Evolutionary conservation across 2,888 invertebrate species (phyloP), one percentile per base, ranked within the genome.

Genomic region (Myathropa florea): DNA sequence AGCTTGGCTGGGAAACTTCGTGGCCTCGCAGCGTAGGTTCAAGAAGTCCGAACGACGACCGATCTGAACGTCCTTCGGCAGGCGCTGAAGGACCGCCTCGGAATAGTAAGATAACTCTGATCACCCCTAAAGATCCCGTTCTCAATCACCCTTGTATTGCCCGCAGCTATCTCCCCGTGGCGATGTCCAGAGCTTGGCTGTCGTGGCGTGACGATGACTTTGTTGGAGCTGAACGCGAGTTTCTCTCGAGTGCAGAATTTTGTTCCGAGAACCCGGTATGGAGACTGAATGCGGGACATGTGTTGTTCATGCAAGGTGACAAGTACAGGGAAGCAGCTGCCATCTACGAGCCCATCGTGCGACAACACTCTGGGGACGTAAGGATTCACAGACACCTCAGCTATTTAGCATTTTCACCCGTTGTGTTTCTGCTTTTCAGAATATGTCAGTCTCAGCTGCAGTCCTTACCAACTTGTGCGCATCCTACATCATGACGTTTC

Each of bases 121-220:
- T 1, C n/a, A 0, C 18, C 46, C 1, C n/a, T n/a, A n/a, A n/a
- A 2, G 0, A n/a, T n/a, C n/a, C n/a, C n/a, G n/a, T n/a, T n/a
- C n/a, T 7, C 7, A 18, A 1, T 26, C 0, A 3, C 24, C 0
- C 1, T 10, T 46, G 1, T 46, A 1, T 64, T 30, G 77, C 24
- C 88, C 83, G 77, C 88, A 95, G 98, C 89, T 99, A 98, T 91
- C 96, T 99, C 84, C 99, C 99, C 0, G 98, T 99, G 0, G 94
- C 99, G n/a, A 99, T 99, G 99, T 98, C 98, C 0, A 98, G 99
- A 93, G 99, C 99, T 0, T 99, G 98, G 94, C 98, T 99, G 88
- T 98, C 98, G 91, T 99, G 99, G 99, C 98, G 99, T 88, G 95
- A 97, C 92, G 98, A 98, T 91, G 98, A 99, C 91, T 99, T 99